phyloP scores from a whole-genome alignment of 1,140 invertebrate genomes.

The Drosophila chauvacae region DNA sequence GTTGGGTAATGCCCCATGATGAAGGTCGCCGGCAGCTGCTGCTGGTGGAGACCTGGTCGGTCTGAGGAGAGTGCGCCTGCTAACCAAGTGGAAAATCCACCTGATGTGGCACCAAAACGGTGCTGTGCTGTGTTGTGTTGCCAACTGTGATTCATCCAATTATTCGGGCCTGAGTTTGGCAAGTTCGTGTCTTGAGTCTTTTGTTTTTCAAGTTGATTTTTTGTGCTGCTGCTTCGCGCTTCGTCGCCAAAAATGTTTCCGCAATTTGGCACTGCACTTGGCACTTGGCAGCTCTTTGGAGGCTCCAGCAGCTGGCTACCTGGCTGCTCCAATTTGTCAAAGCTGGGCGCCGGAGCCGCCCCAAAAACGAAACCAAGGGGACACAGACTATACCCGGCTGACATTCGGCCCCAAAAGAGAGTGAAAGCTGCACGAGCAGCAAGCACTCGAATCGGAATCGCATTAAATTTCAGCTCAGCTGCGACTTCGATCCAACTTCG shows the following conservation, averaged over 20 bases:
- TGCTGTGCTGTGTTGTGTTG: background rate
- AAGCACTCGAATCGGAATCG: slow-evolving; percentile 21
- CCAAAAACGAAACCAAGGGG: slow-evolving; percentile 45
- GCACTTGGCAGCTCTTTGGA: slow-evolving; percentile 45
- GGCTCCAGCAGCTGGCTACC: slow-evolving; percentile 22
- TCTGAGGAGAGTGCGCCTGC: slow-evolving; percentile 7
- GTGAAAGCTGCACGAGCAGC: slow-evolving; percentile 78
- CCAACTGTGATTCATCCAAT: slow-evolving; percentile 49
- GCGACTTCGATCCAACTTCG: slow-evolving; percentile 57
- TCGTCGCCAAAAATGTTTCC: slow-evolving; percentile 64
- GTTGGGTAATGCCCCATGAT: slow-evolving; percentile 49
- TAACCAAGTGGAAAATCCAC: slow-evolving; percentile 54
- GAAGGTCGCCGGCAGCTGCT: slow-evolving; percentile 38
- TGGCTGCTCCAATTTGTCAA: slow-evolving; percentile 70
- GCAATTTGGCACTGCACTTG: slow-evolving; percentile 71
- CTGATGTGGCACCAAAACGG: slow-evolving; percentile 41
- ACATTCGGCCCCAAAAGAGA: slow-evolving; percentile 78
- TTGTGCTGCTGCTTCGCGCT: slow-evolving; percentile 38
- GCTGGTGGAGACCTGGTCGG: background rate
- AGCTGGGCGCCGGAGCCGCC: slow-evolving; percentile 24
- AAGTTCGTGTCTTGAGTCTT: slow-evolving; percentile 78
- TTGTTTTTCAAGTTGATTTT: slow-evolving; percentile 50
- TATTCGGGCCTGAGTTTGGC: slow-evolving; percentile 25
- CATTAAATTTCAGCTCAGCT: slow-evolving; percentile 80
- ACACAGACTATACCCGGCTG: slow-evolving; percentile 42